These are phyloP conservation scores for Cyanoliseus patagonus DNA, from an alignment of 2,113 vertebrate genomes.

Conservation along the genomic window DNA sequence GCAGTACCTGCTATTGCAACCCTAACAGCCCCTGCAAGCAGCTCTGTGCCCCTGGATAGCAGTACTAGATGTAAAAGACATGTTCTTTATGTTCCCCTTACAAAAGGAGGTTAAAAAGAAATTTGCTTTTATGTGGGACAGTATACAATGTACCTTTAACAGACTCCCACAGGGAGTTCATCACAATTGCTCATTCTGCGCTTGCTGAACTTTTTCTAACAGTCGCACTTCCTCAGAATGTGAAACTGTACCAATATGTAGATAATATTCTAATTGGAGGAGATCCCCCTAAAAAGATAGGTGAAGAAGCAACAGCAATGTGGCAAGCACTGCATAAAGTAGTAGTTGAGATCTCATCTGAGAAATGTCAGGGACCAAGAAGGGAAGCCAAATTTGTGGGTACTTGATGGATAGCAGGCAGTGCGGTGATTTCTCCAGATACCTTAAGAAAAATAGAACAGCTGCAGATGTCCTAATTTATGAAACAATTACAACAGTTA, in stretches of 20 bases:
- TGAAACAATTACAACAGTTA: neutral
- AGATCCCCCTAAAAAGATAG: neutral
- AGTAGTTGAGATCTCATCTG: neutral
- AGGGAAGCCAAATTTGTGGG: neutral
- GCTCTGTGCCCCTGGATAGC: neutral
- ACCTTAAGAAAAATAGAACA: neutral
- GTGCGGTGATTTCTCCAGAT: neutral
- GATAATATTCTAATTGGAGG: neutral
- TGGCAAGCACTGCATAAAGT: neutral
- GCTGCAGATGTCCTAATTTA: neutral
- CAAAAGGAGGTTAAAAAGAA: neutral
- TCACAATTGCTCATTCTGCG: neutral
- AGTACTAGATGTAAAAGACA: neutral
- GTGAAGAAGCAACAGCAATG: neutral
- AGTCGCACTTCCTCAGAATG: neutral
- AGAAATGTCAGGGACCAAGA: neutral
- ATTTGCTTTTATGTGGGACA: neutral
- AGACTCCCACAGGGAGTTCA: neutral
- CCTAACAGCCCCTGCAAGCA: neutral
- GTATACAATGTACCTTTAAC: neutral
- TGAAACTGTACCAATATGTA: neutral
- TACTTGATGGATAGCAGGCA: neutral
- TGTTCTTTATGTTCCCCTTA: neutral
- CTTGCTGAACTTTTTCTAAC: neutral
- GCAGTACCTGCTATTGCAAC: neutral